Evolutionary conservation across 1,140 invertebrate species (phyloP), one percentile per base, ranked within the genome.

Genomic region (Lutraria rhynchaena): DNA sequence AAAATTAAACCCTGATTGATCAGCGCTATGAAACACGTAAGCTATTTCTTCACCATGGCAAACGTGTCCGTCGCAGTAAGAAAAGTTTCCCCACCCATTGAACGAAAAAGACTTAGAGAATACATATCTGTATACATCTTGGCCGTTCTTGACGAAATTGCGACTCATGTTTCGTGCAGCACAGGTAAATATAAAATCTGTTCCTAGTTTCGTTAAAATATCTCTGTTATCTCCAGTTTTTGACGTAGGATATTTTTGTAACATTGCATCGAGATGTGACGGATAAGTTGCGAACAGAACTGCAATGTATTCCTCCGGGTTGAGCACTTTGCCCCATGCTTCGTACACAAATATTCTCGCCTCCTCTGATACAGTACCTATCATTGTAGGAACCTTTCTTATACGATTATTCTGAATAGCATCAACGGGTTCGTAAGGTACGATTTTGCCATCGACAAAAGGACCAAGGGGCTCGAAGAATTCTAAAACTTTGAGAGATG

Each of bases 1-100:
- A 17, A 82, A 86, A 19, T 76, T 73, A 58, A 86, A 87, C 11
- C 83, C 83, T 3, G 78, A 85, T 5, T 65, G 53, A 35, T 71
- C 41, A 44, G 70, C 83, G 9, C 82, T 78, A 17, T 86, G 81
- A 70, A 88, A 89, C n/a, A 89, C 83, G 69, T 65, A 88, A 15
- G 84, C 83, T 29, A 88, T 83, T 65, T 89, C 88, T 35, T 84
- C 82, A 24, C 84, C 88, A 74, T 89, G 87, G 44, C 84, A 86
- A 3, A 87, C 88, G 31, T 85, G 82, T 17, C 73, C 67, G 35
- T 86, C 78, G 44, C 87, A 88, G 67, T 85, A 87, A 5, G 76
- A 78, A 41, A 87, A 63, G 7, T 82, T 83, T 13, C 84, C 87
- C 87, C 87, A 88, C 9, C 87, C 87, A n/a, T 65, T 57, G 49